Percentiles rank a stretch among this genome's conserved stretches.
Evolutionary conservation across 2,888 invertebrate genomes (phyloP).

Genomic region (Tetramorium bicarinatum): DNA sequence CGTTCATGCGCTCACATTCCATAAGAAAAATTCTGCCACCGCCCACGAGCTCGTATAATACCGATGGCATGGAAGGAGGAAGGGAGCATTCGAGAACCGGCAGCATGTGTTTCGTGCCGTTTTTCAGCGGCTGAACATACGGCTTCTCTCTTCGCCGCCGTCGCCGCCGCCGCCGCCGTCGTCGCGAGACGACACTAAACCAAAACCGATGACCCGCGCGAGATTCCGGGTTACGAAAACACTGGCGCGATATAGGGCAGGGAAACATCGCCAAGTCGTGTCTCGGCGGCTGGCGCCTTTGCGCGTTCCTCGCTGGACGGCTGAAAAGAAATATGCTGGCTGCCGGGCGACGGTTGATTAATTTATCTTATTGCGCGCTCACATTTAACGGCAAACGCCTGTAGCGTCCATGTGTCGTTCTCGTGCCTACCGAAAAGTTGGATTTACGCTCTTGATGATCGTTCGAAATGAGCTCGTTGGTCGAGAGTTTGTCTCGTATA

Average conservation of each 20-base stretch:
- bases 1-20: conserved; percentile 5
- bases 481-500: background rate
- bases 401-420: conserved; percentile 46
- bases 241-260: conserved; percentile 62
- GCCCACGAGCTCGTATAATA: conserved; percentile 49
- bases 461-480: conserved; percentile 16
- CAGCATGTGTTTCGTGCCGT: conserved; percentile 59
- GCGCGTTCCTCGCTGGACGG: conserved; percentile 41
- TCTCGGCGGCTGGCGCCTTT: conserved; percentile 60
- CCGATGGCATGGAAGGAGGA: conserved; percentile 14
- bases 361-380: conserved; percentile 67
- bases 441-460: conserved; percentile 38
- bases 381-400: conserved; percentile 49
- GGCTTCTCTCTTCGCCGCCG: conserved; percentile 30
- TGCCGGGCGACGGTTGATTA: conserved; percentile 59
- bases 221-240: conserved; percentile 73
- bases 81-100: conserved; percentile 27
- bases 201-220: conserved; percentile 71
- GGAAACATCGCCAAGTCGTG: conserved; percentile 68
- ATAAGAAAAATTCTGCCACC: conserved; percentile 47
- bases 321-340: conserved; percentile 62
- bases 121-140: conserved; percentile 55
- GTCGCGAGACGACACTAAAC: conserved; percentile 54
- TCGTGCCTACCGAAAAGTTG: conserved; percentile 4
- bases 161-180: background rate